Conservation (phyloP, 2,888 invertebrate species). For the Thecophora atra region DNA sequence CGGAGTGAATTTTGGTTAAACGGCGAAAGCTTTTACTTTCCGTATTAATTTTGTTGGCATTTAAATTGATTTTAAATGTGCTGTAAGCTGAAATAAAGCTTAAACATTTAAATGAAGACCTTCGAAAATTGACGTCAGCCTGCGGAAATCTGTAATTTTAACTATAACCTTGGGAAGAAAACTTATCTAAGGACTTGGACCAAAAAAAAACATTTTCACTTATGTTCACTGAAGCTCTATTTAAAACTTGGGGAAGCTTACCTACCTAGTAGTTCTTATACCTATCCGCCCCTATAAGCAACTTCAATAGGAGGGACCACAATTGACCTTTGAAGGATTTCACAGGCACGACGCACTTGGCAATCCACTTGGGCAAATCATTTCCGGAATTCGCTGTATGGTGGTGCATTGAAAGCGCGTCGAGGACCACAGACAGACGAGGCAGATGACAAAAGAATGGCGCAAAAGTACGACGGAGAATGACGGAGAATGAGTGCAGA, state of each 20-base stretch:
- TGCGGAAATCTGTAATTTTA: too few relatives aligned
- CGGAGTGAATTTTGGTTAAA: not conserved
- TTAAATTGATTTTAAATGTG: not conserved
- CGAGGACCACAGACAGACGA: not conserved
- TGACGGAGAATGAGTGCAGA: not conserved
- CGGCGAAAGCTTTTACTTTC: conserved; percentile 31
- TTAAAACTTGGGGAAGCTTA: too few relatives aligned
- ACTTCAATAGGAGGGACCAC: not conserved
- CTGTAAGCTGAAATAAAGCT: not conserved
- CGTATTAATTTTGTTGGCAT: not conserved
- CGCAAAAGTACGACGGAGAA: conserved; percentile 2
- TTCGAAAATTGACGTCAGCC: not conserved
- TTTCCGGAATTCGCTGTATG: conserved; percentile 10
- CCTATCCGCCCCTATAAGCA: not conserved
- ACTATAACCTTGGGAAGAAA: too few relatives aligned
- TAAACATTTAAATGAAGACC: too few relatives aligned
- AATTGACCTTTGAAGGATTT: conserved; percentile 30
- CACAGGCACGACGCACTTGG: conserved; percentile 10
- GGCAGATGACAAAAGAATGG: conserved; percentile 13
- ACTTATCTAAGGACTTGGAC: not conserved
- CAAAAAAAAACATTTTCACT: not conserved
- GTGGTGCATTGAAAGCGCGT: not conserved
- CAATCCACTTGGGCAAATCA: conserved; percentile 1
- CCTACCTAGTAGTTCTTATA: not conserved
- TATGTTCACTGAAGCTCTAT: not conserved